Conservation (phyloP, 2,113 vertebrate genomes). For the Leptocoma aspasia region DNA sequence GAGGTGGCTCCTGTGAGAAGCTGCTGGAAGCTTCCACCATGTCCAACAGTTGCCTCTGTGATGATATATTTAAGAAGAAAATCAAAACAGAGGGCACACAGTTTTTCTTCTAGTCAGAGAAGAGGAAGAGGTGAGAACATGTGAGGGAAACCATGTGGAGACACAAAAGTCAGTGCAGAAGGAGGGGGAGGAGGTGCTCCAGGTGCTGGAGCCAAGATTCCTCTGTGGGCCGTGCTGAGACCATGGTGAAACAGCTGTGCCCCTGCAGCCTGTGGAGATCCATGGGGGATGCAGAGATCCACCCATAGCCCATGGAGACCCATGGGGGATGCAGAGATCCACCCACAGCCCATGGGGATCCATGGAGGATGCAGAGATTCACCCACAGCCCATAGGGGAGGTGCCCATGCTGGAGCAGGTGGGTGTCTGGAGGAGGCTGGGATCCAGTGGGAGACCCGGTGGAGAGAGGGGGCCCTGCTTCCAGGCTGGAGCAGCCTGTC, state of each 20-base stretch:
- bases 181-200: neutral
- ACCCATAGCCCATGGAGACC: neutral
- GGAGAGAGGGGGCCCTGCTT: neutral
- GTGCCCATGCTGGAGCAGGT: accelerated
- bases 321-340: neutral
- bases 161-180: neutral
- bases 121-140: neutral
- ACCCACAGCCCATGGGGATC: neutral
- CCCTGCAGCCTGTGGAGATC: neutral
- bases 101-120: neutral
- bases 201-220: accelerated
- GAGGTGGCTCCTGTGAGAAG: neutral
- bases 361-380: neutral
- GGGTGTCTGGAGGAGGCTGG: neutral
- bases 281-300: neutral
- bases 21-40: neutral
- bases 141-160: no score
- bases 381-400: accelerated
- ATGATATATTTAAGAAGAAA: neutral
- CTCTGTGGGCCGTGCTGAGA: no score
- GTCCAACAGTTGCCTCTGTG: no score
- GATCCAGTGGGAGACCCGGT: neutral
- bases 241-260: neutral
- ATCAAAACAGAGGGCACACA: neutral
- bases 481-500: neutral